phyloP scores from a whole-genome alignment of 2,888 invertebrate genomes.

The Dicranocentrus wangi region DNA sequence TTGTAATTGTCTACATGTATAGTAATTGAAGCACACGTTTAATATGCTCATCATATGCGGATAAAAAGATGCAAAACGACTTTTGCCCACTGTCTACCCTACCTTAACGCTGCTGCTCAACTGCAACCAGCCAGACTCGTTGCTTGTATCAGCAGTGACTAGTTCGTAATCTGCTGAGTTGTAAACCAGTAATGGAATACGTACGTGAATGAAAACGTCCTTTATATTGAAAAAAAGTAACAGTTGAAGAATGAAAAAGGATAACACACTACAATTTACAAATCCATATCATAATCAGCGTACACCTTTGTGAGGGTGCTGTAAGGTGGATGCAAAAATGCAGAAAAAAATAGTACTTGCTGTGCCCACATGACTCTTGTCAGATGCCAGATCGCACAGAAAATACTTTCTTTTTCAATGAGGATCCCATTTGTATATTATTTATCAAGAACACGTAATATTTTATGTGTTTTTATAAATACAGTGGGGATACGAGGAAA shows the following conservation, averaged over 20 bases:
- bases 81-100: neutral
- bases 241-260: too few relatives aligned
- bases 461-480: neutral
- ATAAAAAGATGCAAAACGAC: conserved; percentile 18
- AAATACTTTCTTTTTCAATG: too few relatives aligned
- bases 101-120: neutral
- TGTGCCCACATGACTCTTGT: too few relatives aligned
- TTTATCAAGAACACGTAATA: too few relatives aligned
- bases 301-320: too few relatives aligned
- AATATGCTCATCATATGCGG: neutral
- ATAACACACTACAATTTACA: too few relatives aligned
- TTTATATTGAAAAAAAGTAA: neutral
- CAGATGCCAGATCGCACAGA: too few relatives aligned
- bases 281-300: too few relatives aligned
- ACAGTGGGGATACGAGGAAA: neutral
- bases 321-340: too few relatives aligned
- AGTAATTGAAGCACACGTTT: neutral
- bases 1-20: neutral
- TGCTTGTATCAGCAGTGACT: neutral
- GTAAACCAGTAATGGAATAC: neutral
- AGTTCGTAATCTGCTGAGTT: neutral
- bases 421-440: too few relatives aligned
- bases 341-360: too few relatives aligned
- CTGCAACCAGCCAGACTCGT: neutral
- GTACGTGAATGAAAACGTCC: neutral